Conservation (phyloP, 2,797 vertebrate species). For the Neosilurus mollespiculum region DNA sequence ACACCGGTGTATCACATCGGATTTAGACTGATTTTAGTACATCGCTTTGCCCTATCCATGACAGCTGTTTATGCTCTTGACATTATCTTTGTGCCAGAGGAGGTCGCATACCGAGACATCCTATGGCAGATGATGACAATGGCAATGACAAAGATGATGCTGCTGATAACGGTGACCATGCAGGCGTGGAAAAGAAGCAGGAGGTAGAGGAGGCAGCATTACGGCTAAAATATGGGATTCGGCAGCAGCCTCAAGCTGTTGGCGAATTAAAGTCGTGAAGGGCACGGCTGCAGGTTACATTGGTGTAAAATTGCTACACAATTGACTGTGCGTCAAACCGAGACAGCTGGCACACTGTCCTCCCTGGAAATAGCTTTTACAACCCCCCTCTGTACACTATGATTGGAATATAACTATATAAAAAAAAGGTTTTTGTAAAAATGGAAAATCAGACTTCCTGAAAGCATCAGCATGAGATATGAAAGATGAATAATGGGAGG, state of each 20-base stretch:
- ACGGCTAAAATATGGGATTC: constrained; percentile 71
- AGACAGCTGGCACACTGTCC: constrained; percentile 45
- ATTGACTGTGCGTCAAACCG: constrained; percentile 57
- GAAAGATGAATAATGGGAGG: constrained; percentile 3
- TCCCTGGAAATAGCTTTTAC: constrained; percentile 32
- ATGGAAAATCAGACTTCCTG: constrained; percentile 22
- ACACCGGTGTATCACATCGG: background rate
- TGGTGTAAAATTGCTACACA: constrained; percentile 60
- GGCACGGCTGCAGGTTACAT: constrained; percentile 56
- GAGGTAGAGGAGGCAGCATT: constrained; percentile 67
- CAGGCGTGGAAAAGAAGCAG: constrained; percentile 54
- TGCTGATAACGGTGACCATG: constrained; percentile 23
- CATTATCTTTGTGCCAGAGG: constrained; percentile 28
- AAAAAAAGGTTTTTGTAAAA: constrained; percentile 21
- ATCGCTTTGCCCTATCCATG: constrained; percentile 21
- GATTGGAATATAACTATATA: constrained; percentile 39
- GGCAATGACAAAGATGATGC: constrained; percentile 40
- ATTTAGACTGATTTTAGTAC: background rate
- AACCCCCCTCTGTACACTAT: constrained; percentile 13
- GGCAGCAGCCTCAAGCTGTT: constrained; percentile 61
- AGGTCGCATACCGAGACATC: constrained; percentile 33
- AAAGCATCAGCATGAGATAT: constrained; percentile 12
- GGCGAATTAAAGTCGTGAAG: constrained; percentile 67
- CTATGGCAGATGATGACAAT: constrained; percentile 40
- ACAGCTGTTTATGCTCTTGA: constrained; percentile 37